phyloP scores from a whole-genome alignment of 2,888 invertebrate genomes.

The Entomobrya multifasciata region DNA sequence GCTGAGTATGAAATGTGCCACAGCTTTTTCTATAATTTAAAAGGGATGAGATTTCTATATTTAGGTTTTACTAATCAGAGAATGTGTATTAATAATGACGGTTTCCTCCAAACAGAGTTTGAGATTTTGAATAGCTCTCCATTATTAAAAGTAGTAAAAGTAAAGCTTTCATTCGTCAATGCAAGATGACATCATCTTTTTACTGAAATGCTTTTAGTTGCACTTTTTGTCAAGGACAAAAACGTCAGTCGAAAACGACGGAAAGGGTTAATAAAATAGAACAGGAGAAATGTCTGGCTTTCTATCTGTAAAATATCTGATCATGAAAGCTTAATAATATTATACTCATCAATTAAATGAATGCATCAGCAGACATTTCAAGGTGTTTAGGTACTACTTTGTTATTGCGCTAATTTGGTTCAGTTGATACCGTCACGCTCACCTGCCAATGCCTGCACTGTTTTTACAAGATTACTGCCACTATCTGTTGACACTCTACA shows the following conservation, averaged over 20 bases:
- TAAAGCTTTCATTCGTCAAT: constrained; percentile 47
- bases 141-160: neutral
- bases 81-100: neutral
- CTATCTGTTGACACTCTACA: neutral
- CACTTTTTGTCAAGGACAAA: too few relatives aligned
- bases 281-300: too few relatives aligned
- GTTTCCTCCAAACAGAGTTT: neutral
- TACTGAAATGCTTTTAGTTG: neutral
- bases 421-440: neutral
- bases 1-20: too few relatives aligned
- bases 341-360: too few relatives aligned
- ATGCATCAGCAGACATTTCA: neutral
- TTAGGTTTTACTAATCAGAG: constrained; percentile 3
- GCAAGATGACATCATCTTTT: constrained; percentile 56
- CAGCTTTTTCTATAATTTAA: neutral
- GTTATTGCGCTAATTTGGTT: neutral
- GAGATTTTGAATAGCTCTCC: neutral
- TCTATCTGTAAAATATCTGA: too few relatives aligned
- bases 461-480: constrained; percentile 10
- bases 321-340: too few relatives aligned
- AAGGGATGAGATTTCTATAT: neutral
- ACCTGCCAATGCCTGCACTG: neutral
- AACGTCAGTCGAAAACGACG: too few relatives aligned
- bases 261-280: too few relatives aligned
- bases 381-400: neutral